Percentiles rank a stretch among this genome's conserved stretches.
phyloP scores from a whole-genome alignment of 2,888 invertebrate genomes.

The Xanthia icteritia region DNA sequence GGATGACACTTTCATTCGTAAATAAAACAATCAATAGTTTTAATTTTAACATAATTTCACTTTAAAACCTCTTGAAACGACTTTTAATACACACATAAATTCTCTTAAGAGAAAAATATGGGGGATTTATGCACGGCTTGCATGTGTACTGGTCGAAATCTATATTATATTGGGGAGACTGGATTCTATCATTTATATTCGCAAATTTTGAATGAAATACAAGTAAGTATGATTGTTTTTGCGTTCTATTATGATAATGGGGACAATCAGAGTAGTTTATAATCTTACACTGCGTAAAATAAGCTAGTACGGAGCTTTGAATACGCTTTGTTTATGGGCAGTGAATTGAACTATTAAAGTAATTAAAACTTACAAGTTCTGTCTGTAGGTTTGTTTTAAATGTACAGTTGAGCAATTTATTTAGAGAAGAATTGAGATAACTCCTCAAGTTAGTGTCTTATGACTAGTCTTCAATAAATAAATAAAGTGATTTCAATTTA shows the following conservation, averaged over 20 bases:
- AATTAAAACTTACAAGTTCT: background rate
- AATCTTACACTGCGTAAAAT: background rate
- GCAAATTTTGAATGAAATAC: slow-evolving; percentile 84
- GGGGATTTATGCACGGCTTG: slow-evolving; percentile 81
- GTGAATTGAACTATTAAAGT: no score
- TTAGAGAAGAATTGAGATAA: no score
- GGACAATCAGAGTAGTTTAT: background rate
- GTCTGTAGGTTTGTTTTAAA: background rate
- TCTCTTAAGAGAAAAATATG: slow-evolving; percentile 73
- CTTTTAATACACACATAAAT: background rate
- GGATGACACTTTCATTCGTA: slow-evolving; percentile 35
- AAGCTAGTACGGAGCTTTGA: background rate
- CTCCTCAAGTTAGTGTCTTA: no score
- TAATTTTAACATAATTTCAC: background rate
- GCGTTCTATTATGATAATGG: background rate
- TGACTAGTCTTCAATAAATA: no score
- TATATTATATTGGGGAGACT: slow-evolving; percentile 77
- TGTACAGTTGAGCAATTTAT: no score
- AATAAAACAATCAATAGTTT: slow-evolving; percentile 48
- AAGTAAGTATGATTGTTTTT: slow-evolving; percentile 70
- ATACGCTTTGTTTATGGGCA: background rate
- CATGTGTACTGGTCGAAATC: slow-evolving; percentile 78
- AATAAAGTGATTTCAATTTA: background rate
- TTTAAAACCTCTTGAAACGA: background rate
- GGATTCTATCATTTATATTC: slow-evolving; percentile 76